phyloP scores from a whole-genome alignment of 2,888 invertebrate genomes.

The Scaptodrosophila latifasciaeformis region DNA sequence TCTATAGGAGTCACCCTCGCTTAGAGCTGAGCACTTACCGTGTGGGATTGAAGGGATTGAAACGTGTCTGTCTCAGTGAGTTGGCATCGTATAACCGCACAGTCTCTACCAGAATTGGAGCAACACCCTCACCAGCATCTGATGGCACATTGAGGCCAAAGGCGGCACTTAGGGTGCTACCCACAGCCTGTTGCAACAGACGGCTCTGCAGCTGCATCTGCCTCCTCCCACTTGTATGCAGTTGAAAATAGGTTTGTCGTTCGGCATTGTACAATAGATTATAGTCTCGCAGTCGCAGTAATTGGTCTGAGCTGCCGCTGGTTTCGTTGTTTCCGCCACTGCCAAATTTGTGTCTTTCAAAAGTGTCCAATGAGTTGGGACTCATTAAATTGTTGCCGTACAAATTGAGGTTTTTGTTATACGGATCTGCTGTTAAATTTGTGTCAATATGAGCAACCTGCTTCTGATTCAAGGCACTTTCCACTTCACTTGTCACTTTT shows the following conservation, averaged over 20 bases:
- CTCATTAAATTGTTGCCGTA: constrained; percentile 40
- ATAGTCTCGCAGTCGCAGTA: constrained; percentile 64
- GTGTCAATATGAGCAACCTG: too few relatives aligned
- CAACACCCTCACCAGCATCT: constrained; percentile 11
- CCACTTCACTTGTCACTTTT: constrained; percentile 70
- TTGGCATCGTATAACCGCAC: constrained; percentile 62
- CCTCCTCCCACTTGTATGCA: constrained; percentile 46
- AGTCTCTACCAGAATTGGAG: constrained; percentile 43
- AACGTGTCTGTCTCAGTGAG: constrained; percentile 65
- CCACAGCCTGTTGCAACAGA: constrained; percentile 55
- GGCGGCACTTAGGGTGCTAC: constrained; percentile 56
- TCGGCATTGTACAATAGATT: constrained; percentile 69
- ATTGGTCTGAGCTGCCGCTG: constrained; percentile 35
- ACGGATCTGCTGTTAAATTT: constrained; percentile 12
- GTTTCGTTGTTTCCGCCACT: constrained; percentile 3
- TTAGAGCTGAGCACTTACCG: too few relatives aligned
- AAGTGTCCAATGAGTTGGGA: constrained; percentile 43
- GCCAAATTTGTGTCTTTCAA: constrained; percentile 33
- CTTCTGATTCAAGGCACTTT: constrained; percentile 43
- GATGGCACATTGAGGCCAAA: constrained; percentile 54
- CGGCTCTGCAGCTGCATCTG: constrained; percentile 23
- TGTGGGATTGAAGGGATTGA: constrained; percentile 72
- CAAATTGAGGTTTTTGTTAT: constrained; percentile 16
- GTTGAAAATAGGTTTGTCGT: constrained; percentile 64
- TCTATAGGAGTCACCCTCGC: too few relatives aligned